phyloP scores from a whole-genome alignment of 1,140 invertebrate species.

The Atopsyche davidsoni region DNA sequence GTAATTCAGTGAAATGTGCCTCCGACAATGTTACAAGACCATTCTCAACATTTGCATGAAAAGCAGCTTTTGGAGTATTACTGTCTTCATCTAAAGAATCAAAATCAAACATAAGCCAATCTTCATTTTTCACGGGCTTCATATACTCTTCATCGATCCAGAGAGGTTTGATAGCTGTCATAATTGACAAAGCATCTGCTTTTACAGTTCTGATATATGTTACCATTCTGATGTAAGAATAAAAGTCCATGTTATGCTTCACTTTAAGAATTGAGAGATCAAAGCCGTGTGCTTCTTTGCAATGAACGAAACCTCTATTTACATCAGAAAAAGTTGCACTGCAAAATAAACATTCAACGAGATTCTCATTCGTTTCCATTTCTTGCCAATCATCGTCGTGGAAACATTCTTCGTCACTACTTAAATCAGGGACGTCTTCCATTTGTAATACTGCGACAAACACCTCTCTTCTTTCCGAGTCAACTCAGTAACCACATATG shows the following conservation, averaged over 20 bases:
- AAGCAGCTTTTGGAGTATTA: conserved; percentile 37
- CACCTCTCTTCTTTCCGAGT: too few relatives aligned
- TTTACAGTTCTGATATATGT: conserved; percentile 74
- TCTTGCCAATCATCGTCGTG: conserved; percentile 46
- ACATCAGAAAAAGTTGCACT: conserved; percentile 44
- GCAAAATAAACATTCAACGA: conserved; percentile 55
- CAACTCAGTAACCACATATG: too few relatives aligned
- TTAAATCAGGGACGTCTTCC: conserved; percentile 45
- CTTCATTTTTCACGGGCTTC: conserved; percentile 72
- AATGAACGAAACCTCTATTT: conserved; percentile 52
- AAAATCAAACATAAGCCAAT: conserved; percentile 74
- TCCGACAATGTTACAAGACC: conserved; percentile 56
- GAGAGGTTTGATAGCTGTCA: conserved; percentile 43
- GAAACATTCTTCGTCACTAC: conserved; percentile 32
- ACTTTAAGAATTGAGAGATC: conserved; percentile 60
- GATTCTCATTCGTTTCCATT: conserved; percentile 39
- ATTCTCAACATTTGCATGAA: conserved; percentile 55
- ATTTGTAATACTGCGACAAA: conserved; percentile 28
- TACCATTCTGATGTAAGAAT: conserved; percentile 81
- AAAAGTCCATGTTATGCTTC: conserved; percentile 72
- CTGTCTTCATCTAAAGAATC: conserved; percentile 35
- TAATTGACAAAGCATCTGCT: conserved; percentile 51
- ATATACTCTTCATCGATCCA: conserved; percentile 79
- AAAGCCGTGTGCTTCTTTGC: conserved; percentile 59
- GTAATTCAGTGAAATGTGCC: conserved; percentile 56